Conservation (phyloP, 2,113 vertebrate species). For the Odocoileus hemionus region DNA sequence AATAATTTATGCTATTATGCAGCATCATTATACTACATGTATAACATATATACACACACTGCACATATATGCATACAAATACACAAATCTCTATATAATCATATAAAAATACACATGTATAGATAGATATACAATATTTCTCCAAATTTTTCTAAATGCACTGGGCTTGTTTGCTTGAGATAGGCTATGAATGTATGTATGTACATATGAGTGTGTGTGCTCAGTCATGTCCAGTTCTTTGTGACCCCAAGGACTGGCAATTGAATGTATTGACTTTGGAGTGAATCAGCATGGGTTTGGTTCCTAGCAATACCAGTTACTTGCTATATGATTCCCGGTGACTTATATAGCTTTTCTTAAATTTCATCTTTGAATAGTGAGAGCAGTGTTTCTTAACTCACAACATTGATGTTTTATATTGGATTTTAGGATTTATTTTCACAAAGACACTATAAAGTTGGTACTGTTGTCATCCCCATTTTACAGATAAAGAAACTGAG, state of each 20-base stretch:
- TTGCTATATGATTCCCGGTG: not conserved
- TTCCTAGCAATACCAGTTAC: not conserved
- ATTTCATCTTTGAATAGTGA: not conserved
- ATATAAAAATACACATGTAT: not conserved
- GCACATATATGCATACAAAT: not conserved
- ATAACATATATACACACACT: not conserved
- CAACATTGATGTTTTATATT: not conserved
- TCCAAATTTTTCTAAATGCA: not conserved
- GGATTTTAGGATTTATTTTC: not conserved
- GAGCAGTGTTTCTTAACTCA: not conserved
- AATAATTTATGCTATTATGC: not conserved
- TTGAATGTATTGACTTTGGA: not conserved
- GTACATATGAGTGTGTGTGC: not conserved
- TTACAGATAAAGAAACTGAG: not conserved
- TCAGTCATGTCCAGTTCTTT: not conserved
- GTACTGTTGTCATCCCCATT: not conserved
- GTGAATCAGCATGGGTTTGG: not conserved
- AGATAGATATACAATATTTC: not conserved
- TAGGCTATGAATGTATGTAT: not conserved
- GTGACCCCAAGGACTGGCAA: not conserved
- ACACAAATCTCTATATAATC: not conserved
- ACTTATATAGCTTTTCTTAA: not conserved
- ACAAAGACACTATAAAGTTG: not conserved
- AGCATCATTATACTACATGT: not conserved
- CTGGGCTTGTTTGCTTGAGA: not conserved